Base-by-base conservation (phyloP, 35 echinoderm and acorn worm species). In the Hemicentrotus pulcherrimus region DNA sequence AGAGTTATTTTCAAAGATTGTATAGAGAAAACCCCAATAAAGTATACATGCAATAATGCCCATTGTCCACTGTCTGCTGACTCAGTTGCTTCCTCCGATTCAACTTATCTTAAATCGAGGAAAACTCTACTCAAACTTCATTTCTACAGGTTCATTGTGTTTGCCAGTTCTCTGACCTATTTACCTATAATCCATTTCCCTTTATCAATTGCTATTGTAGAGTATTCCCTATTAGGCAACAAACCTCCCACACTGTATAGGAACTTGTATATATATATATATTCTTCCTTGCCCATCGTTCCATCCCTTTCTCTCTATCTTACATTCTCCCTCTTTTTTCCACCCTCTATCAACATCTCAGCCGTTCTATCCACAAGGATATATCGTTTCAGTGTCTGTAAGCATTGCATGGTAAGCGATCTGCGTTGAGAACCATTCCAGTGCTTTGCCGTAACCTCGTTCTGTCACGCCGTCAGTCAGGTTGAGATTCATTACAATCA, bases 401-500 rank as follows among this genome's bases (percentile, higher is more conserved):
- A 78, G 65, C 65, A 78, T 78, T 78, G 19, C 6, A 28, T 78
- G 65, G 65, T 78, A 78, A 78, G 65, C 65, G 65, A 78, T 78
- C 65, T 28, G 24, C 24, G 28, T 78, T 78, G 65, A 78, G 65
- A 78, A 22, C 65, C 65, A 78, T 78, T 55, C 50, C 10, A 2
- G 35, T 55, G 11, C 50, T 55, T 55, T 28, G 24, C 65, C 28
- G 65, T 78, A 78, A 28, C 65, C 65, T 28, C 65, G 65, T 78
- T 78, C 65, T 78, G 65, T 78, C 65, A 78, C 24, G 65, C 65
- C 65, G 19, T 78, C 65, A 78, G 65, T 78, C 28, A 22, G 24
- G 65, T 28, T 78, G 19, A 78, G 65, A 78, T 78, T 78, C 65
- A 78, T 78, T 78, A 78, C 65, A 78, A 78, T 78, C 65, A 78